Conservation (phyloP, 2,113 vertebrate genomes). For the Rhea americana region DNA sequence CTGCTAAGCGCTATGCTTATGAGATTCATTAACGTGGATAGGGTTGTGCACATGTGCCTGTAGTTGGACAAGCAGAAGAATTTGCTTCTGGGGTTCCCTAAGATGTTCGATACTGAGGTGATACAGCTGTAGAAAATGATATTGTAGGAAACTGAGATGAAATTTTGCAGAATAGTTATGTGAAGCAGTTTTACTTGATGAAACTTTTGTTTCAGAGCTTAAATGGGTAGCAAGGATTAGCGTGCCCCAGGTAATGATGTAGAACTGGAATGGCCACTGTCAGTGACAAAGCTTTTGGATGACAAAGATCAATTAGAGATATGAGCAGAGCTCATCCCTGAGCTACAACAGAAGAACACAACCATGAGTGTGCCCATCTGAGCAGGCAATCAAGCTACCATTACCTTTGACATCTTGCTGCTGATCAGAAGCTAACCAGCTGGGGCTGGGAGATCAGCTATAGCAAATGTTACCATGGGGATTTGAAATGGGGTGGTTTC, state of each 20-base stretch:
- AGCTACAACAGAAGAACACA: background rate
- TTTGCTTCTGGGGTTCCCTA: slow-evolving; percentile 14
- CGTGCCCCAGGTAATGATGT: background rate
- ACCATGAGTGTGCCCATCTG: background rate
- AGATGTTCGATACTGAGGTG: background rate
- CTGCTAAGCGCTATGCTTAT: slow-evolving; percentile 54
- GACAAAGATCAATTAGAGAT: background rate
- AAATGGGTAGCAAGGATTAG: background rate
- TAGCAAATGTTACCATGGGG: background rate
- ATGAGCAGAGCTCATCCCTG: background rate
- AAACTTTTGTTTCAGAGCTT: background rate
- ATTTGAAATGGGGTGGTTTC: background rate
- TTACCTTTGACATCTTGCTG: background rate
- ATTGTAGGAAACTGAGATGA: background rate
- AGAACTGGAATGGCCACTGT: background rate
- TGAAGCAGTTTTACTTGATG: background rate
- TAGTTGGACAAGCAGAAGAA: slow-evolving; percentile 19
- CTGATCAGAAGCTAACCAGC: background rate
- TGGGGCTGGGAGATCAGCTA: background rate
- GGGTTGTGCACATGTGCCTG: slow-evolving; percentile 24
- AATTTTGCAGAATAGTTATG: background rate
- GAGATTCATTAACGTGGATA: slow-evolving; percentile 34
- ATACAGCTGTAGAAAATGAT: background rate
- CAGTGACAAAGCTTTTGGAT: background rate
- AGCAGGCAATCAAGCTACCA: background rate